Conservation (phyloP, 2,797 vertebrate species). For the Darevskia mixta region DNA sequence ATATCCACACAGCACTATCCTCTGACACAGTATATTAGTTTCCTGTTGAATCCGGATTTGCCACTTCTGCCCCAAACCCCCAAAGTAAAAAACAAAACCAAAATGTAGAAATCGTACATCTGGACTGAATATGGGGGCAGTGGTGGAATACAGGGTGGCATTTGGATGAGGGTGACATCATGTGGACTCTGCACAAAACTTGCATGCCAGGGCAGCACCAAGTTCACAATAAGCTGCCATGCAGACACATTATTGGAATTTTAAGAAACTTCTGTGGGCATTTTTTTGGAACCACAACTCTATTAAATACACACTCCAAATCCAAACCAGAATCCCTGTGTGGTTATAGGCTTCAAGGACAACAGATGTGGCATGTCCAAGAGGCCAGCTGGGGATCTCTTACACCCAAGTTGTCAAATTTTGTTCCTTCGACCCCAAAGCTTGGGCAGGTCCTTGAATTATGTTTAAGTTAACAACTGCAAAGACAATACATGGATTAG, state of each 20-base stretch:
- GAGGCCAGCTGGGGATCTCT: neutral
- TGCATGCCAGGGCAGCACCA: too few relatives aligned
- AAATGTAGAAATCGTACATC: too few relatives aligned
- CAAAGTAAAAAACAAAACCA: too few relatives aligned
- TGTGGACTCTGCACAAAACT: too few relatives aligned
- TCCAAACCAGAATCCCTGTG: neutral
- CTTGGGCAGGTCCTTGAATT: neutral
- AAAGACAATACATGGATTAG: fast-evolving
- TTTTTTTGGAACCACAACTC: neutral
- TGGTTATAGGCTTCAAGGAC: neutral
- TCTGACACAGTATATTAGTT: too few relatives aligned
- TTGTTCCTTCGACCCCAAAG: neutral
- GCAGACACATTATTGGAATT: neutral
- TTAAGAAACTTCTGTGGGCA: neutral
- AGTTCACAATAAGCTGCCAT: too few relatives aligned
- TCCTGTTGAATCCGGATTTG: too few relatives aligned
- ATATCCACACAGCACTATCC: too few relatives aligned
- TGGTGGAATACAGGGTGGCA: too few relatives aligned
- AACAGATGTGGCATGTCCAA: neutral
- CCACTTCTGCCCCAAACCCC: too few relatives aligned
- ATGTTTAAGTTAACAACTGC: neutral
- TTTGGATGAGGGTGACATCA: too few relatives aligned
- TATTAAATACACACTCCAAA: neutral
- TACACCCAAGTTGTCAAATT: neutral
- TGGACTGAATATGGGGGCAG: too few relatives aligned